A percentile compares a stretch with the other conserved stretches of the same genome.
These are phyloP conservation scores for Connochaetes taurinus DNA, from an alignment of 2,113 vertebrate genomes.

Conservation along the genomic window DNA sequence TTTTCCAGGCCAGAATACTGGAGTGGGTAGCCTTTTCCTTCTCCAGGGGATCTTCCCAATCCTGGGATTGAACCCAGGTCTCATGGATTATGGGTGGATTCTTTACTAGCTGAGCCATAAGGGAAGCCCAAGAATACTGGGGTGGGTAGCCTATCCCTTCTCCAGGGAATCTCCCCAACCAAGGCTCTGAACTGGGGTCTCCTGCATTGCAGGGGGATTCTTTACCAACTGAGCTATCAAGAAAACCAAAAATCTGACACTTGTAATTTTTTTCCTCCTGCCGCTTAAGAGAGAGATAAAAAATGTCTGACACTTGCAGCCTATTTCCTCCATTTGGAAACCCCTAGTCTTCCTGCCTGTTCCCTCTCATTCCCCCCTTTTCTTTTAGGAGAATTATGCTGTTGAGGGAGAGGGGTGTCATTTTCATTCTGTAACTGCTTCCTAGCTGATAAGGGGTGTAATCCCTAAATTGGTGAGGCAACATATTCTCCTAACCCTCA, in stretches of 20 bases:
- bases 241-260: background rate
- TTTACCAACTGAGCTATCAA: background rate
- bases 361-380: rapidly evolving
- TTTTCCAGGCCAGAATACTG: background rate
- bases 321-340: background rate
- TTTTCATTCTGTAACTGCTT: background rate
- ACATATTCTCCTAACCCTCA: background rate
- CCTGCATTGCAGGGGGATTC: background rate
- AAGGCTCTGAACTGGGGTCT: background rate
- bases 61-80: background rate
- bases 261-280: background rate
- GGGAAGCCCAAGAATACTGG: background rate
- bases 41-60: background rate
- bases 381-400: background rate
- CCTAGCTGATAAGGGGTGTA: background rate
- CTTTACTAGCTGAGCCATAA: background rate
- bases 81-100: rapidly evolving
- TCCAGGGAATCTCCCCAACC: background rate
- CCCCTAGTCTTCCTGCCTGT: background rate
- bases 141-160: background rate
- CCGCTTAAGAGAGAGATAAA: background rate
- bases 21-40: background rate
- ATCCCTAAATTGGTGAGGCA: background rate
- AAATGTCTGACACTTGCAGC: background rate
- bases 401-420: background rate